Evolutionary conservation across 2,113 vertebrate species (phyloP).

Genomic region (Azemiops feae): DNA sequence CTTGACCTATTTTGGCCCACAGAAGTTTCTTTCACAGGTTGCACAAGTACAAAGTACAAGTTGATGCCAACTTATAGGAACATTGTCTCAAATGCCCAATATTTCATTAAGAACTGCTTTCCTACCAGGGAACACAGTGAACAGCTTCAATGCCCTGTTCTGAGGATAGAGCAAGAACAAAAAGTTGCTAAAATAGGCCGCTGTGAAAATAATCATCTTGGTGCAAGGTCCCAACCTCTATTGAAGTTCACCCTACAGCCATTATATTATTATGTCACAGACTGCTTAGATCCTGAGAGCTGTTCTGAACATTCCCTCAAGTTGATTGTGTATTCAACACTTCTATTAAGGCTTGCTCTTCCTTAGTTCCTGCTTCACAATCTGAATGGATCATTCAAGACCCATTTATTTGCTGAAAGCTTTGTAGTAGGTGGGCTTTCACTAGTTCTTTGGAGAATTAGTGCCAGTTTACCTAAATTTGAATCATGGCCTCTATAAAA

Average conservation of each 20-base stretch:
- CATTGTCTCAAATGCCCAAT: constrained; percentile 43
- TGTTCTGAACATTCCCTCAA: constrained; percentile 6
- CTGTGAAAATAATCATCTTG: constrained; percentile 1
- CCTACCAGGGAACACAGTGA: constrained; percentile 16
- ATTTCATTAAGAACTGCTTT: constrained; percentile 45
- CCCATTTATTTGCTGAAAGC: not conserved
- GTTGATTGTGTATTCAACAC: constrained; percentile 48
- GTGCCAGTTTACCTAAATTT: not conserved
- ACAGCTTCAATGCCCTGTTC: constrained; percentile 31
- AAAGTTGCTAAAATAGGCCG: not conserved
- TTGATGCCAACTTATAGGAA: constrained; percentile 44
- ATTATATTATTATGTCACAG: constrained; percentile 8
- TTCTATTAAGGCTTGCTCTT: constrained; percentile 46
- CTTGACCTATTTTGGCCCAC: constrained; percentile 30
- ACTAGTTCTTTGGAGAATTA: not conserved
- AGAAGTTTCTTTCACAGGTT: constrained; percentile 33
- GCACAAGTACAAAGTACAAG: constrained; percentile 10
- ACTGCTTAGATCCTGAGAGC: constrained; percentile 1
- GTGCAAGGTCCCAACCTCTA: constrained; percentile 9
- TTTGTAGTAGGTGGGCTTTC: not conserved
- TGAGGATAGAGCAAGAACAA: constrained; percentile 18
- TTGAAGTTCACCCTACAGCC: constrained; percentile 10
- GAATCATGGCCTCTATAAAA: not conserved
- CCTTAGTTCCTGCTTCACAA: constrained; percentile 23
- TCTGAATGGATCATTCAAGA: constrained; percentile 11